These are phyloP conservation scores for Oenanthe melanoleuca DNA, from an alignment of 2,113 vertebrate species.

Conservation along the genomic window DNA sequence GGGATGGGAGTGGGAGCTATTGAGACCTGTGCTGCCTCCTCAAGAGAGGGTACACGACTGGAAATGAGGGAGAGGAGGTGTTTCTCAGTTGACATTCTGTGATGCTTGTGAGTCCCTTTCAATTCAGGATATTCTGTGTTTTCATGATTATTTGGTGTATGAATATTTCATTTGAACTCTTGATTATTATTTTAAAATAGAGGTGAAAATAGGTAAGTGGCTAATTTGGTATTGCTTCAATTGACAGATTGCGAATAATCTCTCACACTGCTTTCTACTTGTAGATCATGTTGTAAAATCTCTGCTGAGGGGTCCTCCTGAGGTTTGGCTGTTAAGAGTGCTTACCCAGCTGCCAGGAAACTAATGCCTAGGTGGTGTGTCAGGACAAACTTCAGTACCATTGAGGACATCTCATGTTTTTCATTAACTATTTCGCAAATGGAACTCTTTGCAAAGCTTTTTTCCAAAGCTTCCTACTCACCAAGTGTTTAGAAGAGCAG, in stretches of 20 bases:
- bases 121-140: not conserved
- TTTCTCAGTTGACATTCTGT: not conserved
- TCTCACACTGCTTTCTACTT: not conserved
- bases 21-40: not conserved
- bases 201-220: not conserved
- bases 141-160: not conserved
- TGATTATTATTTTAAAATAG: not conserved
- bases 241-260: not conserved
- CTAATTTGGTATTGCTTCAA: not conserved
- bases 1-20: not conserved
- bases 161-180: not conserved
- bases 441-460: not conserved
- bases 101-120: not conserved
- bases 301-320: not conserved
- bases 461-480: not conserved
- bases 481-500: not conserved
- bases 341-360: not conserved
- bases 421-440: not conserved
- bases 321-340: not conserved
- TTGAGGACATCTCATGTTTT: not conserved
- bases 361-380: not conserved
- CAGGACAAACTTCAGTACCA: not conserved
- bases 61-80: not conserved
- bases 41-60: not conserved
- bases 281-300: not conserved